These are phyloP conservation scores for Poecilobothrus nobilitatus DNA, from an alignment of 2,888 invertebrate species.

Conservation along the genomic window DNA sequence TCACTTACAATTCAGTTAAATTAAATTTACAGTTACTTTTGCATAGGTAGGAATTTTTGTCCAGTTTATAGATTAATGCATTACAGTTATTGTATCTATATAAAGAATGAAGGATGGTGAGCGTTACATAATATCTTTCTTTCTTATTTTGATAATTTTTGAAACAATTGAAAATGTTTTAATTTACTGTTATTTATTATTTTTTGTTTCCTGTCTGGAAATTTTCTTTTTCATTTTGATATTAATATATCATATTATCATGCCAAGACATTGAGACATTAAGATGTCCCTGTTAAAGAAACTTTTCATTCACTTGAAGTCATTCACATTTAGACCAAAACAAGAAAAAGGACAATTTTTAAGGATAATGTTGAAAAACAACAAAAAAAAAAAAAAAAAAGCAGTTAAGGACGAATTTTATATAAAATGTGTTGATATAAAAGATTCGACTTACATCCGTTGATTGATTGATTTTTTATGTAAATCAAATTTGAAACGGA, in stretches of 20 bases:
- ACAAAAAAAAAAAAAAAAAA: no score
- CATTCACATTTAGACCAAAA: no score
- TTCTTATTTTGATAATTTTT: conserved; percentile 19
- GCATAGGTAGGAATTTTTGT: conserved; percentile 15
- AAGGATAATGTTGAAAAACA: no score
- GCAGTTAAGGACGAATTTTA: no score
- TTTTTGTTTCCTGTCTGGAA: conserved; percentile 7
- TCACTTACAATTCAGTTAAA: neutral
- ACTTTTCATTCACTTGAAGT: no score
- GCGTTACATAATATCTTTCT: no score
- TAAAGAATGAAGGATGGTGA: no score
- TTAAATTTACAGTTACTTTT: conserved; percentile 10
- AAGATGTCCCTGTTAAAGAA: no score
- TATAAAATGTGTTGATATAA: neutral
- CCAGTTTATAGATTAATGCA: conserved; percentile 12
- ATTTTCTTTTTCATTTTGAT: neutral
- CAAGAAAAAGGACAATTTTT: no score
- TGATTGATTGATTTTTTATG: conserved; percentile 38
- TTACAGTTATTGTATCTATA: conserved; percentile 17
- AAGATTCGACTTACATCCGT: conserved; percentile 21
- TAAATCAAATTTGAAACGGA: conserved; percentile 19
- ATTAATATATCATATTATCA: no score
- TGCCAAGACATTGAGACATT: no score
- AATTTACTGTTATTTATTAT: conserved; percentile 13
- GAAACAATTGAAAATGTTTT: conserved; percentile 10